phyloP scores from a whole-genome alignment of 1,140 invertebrate species.

The Apis laboriosa region DNA sequence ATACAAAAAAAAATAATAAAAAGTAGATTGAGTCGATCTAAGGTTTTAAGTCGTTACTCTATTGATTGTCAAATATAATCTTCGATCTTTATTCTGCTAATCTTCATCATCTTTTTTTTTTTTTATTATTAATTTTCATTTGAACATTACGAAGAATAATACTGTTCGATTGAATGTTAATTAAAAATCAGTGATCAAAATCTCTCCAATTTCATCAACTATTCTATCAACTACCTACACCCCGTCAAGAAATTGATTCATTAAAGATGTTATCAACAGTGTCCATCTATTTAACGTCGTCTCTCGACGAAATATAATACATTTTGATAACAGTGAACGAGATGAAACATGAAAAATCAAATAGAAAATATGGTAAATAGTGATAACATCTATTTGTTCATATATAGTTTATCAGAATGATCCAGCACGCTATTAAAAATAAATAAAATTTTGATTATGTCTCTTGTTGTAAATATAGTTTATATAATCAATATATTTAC shows the following conservation, averaged over 20 bases:
- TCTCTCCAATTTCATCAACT: neutral
- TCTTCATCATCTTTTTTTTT: constrained; percentile 24
- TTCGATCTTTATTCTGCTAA: constrained; percentile 6
- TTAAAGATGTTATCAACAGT: neutral
- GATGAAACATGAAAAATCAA: neutral
- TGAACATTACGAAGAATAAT: constrained; percentile 29
- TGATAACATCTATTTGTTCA: neutral
- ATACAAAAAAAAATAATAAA: neutral
- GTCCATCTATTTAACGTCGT: constrained; percentile 15
- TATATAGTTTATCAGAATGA: neutral
- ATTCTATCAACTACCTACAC: too few relatives aligned
- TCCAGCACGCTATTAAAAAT: neutral
- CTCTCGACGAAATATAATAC: constrained; percentile 13
- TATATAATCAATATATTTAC: neutral
- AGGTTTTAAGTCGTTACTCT: constrained; percentile 38
- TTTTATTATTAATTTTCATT: constrained; percentile 20
- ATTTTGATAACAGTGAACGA: neutral
- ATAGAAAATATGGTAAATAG: neutral
- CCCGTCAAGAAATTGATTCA: neutral
- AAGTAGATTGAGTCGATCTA: constrained; percentile 4
- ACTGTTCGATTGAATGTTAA: constrained; percentile 52
- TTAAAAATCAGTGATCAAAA: constrained; percentile 16
- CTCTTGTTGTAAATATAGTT: neutral
- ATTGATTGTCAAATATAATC: constrained; percentile 60
- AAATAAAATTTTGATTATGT: neutral